A percentile compares a stretch with the other conserved stretches of the same genome.
These are phyloP conservation scores for Ciconia maguari DNA, from an alignment of 2,113 vertebrate species.

Conservation along the genomic window DNA sequence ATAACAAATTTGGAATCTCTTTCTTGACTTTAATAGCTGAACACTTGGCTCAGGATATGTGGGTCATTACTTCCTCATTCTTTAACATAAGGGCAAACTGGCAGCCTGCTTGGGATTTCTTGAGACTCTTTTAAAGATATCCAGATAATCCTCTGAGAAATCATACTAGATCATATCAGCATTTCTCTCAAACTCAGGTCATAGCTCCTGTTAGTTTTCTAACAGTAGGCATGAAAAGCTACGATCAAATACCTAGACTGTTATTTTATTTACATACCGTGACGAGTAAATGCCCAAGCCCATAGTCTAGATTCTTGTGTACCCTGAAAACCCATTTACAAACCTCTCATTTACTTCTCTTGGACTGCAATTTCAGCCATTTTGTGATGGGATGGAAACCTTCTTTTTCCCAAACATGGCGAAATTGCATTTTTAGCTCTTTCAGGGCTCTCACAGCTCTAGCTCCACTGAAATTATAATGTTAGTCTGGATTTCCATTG, in stretches of 20 bases:
- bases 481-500: background rate
- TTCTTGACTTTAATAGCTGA: background rate
- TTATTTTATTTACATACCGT: background rate
- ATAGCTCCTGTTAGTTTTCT: background rate
- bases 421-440: background rate
- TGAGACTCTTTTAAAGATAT: background rate
- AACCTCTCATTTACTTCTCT: background rate
- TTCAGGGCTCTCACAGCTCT: background rate
- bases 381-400: background rate
- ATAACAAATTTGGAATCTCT: background rate
- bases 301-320: background rate
- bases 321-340: background rate
- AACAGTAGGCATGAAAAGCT: background rate
- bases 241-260: background rate
- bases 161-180: background rate
- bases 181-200: background rate
- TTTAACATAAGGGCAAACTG: background rate
- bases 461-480: background rate
- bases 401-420: background rate
- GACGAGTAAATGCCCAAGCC: background rate
- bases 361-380: background rate
- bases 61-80: background rate
- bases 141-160: background rate
- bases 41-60: background rate
- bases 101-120: background rate